Percentiles rank a stretch among this genome's conserved stretches.
These are phyloP conservation scores for Drosophila mercatorum DNA, from an alignment of 2,888 invertebrate genomes.

Conservation along the genomic window DNA sequence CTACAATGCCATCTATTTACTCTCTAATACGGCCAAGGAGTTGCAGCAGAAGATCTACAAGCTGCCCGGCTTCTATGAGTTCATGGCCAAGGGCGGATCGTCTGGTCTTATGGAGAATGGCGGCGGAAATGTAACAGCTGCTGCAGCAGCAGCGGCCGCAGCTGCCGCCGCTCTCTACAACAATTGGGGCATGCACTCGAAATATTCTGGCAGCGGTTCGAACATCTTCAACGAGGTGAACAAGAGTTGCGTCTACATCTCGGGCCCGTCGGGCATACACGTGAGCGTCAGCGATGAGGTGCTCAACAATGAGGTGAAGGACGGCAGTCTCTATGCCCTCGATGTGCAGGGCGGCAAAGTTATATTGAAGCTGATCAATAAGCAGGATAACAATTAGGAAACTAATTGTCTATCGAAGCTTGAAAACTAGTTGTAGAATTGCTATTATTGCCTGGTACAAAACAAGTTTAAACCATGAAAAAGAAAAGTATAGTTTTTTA, in stretches of 20 bases:
- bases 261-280: slow-evolving; percentile 93
- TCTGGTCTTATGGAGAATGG: slow-evolving; percentile 71
- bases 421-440: slow-evolving; percentile 27
- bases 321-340: slow-evolving; percentile 90
- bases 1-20: slow-evolving; percentile 93
- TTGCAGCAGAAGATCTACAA: slow-evolving; percentile 88
- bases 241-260: slow-evolving; percentile 88
- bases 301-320: slow-evolving; percentile 91
- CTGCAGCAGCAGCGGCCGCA: slow-evolving; percentile 37
- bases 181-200: slow-evolving; percentile 82
- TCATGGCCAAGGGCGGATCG: slow-evolving; percentile 77
- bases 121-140: slow-evolving; percentile 12
- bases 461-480: slow-evolving; percentile 1
- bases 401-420: neutral
- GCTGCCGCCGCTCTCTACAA: slow-evolving; percentile 61
- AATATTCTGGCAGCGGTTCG: slow-evolving; percentile 85
- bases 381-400: slow-evolving; percentile 78
- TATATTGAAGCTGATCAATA: slow-evolving; percentile 85
- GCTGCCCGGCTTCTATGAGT: slow-evolving; percentile 86
- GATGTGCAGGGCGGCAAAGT: slow-evolving; percentile 86
- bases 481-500: slow-evolving; percentile 63
- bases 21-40: slow-evolving; percentile 88
- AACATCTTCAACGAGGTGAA: slow-evolving; percentile 86
- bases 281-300: slow-evolving; percentile 94
- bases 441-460: slow-evolving; percentile 17